Percentiles rank a stretch among this genome's conserved stretches.
Evolutionary conservation across 2,113 vertebrate species (phyloP).

Genomic region (Anarrhichthys ocellatus): DNA sequence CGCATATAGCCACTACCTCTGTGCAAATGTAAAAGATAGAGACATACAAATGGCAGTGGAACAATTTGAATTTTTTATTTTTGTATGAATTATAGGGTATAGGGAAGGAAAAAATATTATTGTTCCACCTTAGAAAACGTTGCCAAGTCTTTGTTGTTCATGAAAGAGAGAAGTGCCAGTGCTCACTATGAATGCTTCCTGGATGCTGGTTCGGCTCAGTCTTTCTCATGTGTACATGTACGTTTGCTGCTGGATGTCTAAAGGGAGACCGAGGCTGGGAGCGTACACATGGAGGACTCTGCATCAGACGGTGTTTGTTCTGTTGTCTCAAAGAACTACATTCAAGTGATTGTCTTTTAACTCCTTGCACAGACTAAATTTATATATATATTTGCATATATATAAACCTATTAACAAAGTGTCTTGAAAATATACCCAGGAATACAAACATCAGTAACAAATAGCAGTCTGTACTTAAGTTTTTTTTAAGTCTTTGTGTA

Average conservation of each 20-base stretch:
- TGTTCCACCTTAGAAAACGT: slow-evolving; percentile 73
- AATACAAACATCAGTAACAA: slow-evolving; percentile 82
- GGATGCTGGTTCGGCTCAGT: slow-evolving; percentile 67
- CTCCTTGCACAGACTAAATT: slow-evolving; percentile 86
- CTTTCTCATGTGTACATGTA: slow-evolving; percentile 58
- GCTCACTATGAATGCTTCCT: slow-evolving; percentile 70
- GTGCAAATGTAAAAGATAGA: slow-evolving; percentile 81
- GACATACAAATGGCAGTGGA: slow-evolving; percentile 76
- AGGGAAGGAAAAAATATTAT: slow-evolving; percentile 60
- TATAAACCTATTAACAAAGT: slow-evolving; percentile 84
- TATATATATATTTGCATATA: slow-evolving; percentile 79
- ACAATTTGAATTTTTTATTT: slow-evolving; percentile 83
- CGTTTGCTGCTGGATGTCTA: slow-evolving; percentile 70
- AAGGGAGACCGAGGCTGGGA: slow-evolving; percentile 34
- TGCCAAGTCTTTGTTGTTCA: slow-evolving; percentile 66
- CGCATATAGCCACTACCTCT: slow-evolving; percentile 86
- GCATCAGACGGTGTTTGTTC: slow-evolving; percentile 54
- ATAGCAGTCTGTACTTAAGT: slow-evolving; percentile 77
- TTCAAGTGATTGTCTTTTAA: slow-evolving; percentile 84
- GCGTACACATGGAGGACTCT: slow-evolving; percentile 65
- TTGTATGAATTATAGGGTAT: slow-evolving; percentile 81
- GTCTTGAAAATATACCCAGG: slow-evolving; percentile 85
- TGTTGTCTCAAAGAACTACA: slow-evolving; percentile 73
- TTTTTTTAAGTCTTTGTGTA: slow-evolving; percentile 69
- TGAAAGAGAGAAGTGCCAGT: slow-evolving; percentile 61